Conservation (phyloP, 1,140 invertebrate species). For the Drosophila nannoptera region DNA sequence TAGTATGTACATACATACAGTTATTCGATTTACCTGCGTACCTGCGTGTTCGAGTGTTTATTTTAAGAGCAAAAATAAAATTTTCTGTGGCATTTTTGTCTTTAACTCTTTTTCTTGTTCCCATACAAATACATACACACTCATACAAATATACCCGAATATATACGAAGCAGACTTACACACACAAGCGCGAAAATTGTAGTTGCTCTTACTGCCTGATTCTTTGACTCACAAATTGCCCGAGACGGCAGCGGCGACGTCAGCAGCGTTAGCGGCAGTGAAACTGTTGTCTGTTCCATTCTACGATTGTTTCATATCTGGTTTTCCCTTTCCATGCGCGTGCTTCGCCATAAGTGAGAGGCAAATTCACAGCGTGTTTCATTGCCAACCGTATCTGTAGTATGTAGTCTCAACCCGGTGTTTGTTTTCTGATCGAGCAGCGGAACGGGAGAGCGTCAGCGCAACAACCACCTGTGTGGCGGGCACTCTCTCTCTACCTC, state of each 20-base stretch:
- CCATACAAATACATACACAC: slow-evolving; percentile 22
- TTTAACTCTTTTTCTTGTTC: slow-evolving; percentile 48
- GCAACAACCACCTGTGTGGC: slow-evolving; percentile 35
- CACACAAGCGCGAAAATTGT: slow-evolving; percentile 19
- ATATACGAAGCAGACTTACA: slow-evolving; percentile 22
- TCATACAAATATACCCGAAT: slow-evolving; percentile 3
- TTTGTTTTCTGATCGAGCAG: slow-evolving; percentile 59
- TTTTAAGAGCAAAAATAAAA: background rate
- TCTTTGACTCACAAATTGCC: slow-evolving; percentile 75
- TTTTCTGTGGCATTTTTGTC: slow-evolving; percentile 29
- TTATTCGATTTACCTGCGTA: background rate
- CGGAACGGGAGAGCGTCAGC: slow-evolving; percentile 19
- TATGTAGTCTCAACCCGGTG: slow-evolving; percentile 53
- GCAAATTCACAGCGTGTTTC: slow-evolving; percentile 17
- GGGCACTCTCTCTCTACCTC: slow-evolving; percentile 16
- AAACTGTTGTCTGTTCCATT: slow-evolving; percentile 69
- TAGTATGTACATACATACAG: background rate
- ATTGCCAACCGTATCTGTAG: slow-evolving; percentile 21
- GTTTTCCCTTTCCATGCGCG: slow-evolving; percentile 68
- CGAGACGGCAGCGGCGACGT: slow-evolving; percentile 50
- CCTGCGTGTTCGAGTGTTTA: background rate
- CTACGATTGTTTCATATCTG: slow-evolving; percentile 63
- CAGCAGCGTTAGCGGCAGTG: slow-evolving; percentile 42
- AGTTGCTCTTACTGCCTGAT: slow-evolving; percentile 47
- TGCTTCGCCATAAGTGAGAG: slow-evolving; percentile 37